Base-by-base conservation (phyloP, 2,113 vertebrate genomes). In the Climacteris rufus region DNA sequence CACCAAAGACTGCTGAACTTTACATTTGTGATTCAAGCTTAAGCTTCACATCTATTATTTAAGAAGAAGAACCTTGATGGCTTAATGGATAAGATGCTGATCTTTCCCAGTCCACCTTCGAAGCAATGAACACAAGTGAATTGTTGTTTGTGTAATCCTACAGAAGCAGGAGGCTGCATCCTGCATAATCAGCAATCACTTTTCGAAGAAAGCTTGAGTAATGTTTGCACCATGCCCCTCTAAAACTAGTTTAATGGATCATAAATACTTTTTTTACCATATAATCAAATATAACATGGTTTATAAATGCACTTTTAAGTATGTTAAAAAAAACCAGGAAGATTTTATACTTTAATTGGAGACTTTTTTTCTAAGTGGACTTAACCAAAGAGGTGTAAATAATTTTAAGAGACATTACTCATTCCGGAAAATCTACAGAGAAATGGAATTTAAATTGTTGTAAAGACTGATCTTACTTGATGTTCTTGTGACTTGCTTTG, bases 61-160 rank as follows among this genome's bases (percentile, higher is more conserved):
- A 92, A 91, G 83, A 93, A 90, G 75, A 86, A 96, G 77, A 97
- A 68, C 21, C 28, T 94, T 96, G 92, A 97, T 96, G 92, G 78
- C 61, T 96, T 97, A 97, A 94, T 97, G 92, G 94, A 96, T 96
- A 95, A 97, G 93, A 83, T 63, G 60, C 18, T 97, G 96, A 95
- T 93, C 83, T 96, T 97, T 95, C 53, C 88, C 61, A 76, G 60
- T 59, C 47, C 10, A 20, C 22, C 53, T 89, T 87, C 86, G 87
- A 91, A 94, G 61, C 39, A 79, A 57, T 66, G 75, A 94, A 49
- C 30, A 50, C 54, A 27, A 20, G 57, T 50, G 70, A 95, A 95
- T 15, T 35, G 27, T 4, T 35, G 15, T 39, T 79, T 74, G 31
- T 68, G 61, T 87, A 96, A 91, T 69, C 57, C 60, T 79, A 82